phyloP scores from a whole-genome alignment of 2,113 vertebrate species.

The Anoura caudifer region DNA sequence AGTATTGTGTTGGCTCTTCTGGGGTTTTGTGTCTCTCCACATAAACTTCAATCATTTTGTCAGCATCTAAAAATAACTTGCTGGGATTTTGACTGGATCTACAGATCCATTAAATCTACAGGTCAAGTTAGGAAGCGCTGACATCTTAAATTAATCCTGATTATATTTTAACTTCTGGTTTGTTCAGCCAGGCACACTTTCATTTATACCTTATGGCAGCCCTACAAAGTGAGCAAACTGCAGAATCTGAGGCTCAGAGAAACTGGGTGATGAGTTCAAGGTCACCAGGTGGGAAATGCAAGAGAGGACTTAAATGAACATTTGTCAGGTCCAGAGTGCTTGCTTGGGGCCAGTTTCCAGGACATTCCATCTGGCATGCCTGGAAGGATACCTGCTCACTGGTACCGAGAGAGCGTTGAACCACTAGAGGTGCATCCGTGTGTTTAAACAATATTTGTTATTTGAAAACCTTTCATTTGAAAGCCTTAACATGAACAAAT shows the following conservation, averaged over 20 bases:
- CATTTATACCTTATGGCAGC: not conserved
- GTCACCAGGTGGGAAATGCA: not conserved
- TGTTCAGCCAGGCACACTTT: not conserved
- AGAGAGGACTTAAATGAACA: not conserved
- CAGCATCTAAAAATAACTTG: not conserved
- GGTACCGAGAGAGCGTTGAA: not conserved
- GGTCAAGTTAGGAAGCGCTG: no score
- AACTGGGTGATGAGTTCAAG: not conserved
- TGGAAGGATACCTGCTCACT: not conserved
- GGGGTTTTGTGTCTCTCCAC: not conserved
- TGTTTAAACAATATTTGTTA: not conserved
- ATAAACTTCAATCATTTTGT: constrained; percentile 13
- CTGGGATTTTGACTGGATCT: not conserved
- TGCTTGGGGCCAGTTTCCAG: not conserved
- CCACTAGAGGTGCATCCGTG: not conserved
- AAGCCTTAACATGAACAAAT: not conserved
- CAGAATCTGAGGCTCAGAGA: not conserved
- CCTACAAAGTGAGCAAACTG: not conserved
- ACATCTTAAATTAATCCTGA: not conserved
- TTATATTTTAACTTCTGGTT: not conserved
- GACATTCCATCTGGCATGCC: not conserved
- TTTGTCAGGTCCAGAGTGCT: not conserved
- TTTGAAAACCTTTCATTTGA: not conserved
- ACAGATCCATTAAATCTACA: not conserved
- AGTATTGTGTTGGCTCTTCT: not conserved